phyloP scores from a whole-genome alignment of 2,113 vertebrate species.

The Arizona elegans region DNA sequence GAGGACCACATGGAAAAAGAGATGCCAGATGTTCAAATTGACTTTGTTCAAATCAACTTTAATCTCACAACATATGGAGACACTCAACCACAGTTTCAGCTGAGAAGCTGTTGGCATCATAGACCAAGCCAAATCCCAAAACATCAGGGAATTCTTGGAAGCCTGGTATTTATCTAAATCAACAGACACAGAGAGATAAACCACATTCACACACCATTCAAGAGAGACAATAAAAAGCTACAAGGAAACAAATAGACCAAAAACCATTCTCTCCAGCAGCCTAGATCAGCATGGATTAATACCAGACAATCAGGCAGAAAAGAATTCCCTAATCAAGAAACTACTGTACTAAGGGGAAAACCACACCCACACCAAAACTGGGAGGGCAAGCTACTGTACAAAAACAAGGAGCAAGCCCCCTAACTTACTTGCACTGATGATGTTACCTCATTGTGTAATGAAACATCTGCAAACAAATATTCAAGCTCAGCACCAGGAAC shows the following conservation, averaged over 20 bases:
- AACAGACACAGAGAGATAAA: neutral
- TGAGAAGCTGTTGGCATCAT: neutral
- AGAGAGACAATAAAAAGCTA: neutral
- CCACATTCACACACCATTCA: neutral
- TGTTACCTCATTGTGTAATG: neutral
- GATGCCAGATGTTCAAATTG: neutral
- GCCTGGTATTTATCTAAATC: neutral
- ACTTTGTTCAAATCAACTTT: neutral
- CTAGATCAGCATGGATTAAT: neutral
- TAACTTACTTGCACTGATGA: neutral
- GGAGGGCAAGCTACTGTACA: neutral
- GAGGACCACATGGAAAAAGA: neutral
- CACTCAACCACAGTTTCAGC: neutral
- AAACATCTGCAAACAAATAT: neutral
- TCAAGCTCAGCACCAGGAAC: neutral
- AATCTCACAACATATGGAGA: neutral
- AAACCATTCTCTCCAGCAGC: neutral
- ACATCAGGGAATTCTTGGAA: neutral
- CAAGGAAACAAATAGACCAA: neutral
- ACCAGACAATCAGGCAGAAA: neutral
- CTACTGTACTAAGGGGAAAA: neutral
- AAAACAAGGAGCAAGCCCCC: neutral
- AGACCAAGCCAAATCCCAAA: neutral
- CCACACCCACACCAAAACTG: neutral
- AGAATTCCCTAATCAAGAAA: neutral